A percentile compares a stretch with the other conserved stretches of the same genome.
Conservation (phyloP, 1,140 invertebrate species). For the Stegodyphus mimosarum region DNA sequence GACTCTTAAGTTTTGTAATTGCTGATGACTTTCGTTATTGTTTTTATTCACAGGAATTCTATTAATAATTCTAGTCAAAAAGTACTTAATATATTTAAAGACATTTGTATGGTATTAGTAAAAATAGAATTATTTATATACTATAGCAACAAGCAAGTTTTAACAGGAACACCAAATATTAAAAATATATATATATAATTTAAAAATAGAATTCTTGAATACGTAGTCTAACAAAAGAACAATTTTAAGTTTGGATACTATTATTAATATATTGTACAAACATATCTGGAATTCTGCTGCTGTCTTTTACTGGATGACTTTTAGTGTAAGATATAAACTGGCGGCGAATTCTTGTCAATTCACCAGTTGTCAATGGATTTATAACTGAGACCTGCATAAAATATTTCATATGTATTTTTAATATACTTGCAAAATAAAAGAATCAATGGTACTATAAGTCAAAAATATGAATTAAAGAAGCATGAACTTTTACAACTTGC, state of each 20-base stretch:
- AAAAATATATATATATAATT: no score
- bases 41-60: no score
- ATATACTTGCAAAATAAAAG: neutral
- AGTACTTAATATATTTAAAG: no score
- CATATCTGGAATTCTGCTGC: constrained; percentile 75
- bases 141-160: no score
- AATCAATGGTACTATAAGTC: neutral
- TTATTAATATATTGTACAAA: constrained; percentile 92
- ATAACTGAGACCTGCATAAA: constrained; percentile 10
- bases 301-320: constrained; percentile 78
- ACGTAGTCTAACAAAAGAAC: neutral
- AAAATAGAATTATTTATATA: no score
- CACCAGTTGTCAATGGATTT: constrained; percentile 73
- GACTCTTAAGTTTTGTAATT: no score
- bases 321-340: constrained; percentile 93
- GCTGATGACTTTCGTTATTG: no score
- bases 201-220: neutral
- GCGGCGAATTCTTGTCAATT: constrained; percentile 82
- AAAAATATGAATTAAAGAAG: no score
- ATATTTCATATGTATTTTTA: neutral
- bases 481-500: no score
- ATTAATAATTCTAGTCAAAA: no score
- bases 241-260: constrained; percentile 43
- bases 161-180: neutral
- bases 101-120: no score